Conservation (phyloP, 2,113 vertebrate species). For the Lepisosteus osseus region DNA sequence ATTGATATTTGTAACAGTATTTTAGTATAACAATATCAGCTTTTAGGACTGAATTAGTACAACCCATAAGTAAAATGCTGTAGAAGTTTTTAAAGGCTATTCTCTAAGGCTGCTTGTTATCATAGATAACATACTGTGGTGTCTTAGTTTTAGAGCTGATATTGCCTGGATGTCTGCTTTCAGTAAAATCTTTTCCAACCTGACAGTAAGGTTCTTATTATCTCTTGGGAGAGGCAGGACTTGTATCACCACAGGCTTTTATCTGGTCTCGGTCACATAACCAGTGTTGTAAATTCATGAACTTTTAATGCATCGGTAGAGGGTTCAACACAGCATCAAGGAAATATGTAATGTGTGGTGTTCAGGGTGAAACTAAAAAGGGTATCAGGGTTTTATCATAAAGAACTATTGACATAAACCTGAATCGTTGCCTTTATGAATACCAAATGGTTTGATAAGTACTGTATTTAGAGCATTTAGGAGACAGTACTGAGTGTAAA, state of each 20-base stretch:
- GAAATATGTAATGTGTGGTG: constrained; percentile 6
- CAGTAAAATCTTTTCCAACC: constrained; percentile 13
- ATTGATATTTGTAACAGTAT: too few relatives aligned
- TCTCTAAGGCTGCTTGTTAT: constrained; percentile 4
- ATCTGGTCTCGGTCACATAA: constrained; percentile 8
- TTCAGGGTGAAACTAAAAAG: constrained; percentile 8
- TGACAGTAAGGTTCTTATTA: constrained; percentile 8
- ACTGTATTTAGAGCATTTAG: background rate
- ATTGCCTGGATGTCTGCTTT: background rate
- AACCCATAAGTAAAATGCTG: background rate
- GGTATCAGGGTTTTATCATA: constrained; percentile 9
- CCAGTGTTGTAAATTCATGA: constrained; percentile 13
- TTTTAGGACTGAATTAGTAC: constrained; percentile 1
- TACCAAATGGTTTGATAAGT: background rate
- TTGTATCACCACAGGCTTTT: constrained; percentile 16
- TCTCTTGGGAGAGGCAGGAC: constrained; percentile 9
- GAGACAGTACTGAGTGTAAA: too few relatives aligned
- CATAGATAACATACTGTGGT: background rate
- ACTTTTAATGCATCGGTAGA: constrained; percentile 9
- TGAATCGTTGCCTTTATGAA: background rate
- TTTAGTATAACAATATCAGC: background rate
- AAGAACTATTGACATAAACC: constrained; percentile 5
- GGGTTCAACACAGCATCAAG: background rate
- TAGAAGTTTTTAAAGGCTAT: constrained; percentile 7
- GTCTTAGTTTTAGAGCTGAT: constrained; percentile 6